Conservation (phyloP, 2,113 vertebrate genomes). For the Tachuris rubrigastra region DNA sequence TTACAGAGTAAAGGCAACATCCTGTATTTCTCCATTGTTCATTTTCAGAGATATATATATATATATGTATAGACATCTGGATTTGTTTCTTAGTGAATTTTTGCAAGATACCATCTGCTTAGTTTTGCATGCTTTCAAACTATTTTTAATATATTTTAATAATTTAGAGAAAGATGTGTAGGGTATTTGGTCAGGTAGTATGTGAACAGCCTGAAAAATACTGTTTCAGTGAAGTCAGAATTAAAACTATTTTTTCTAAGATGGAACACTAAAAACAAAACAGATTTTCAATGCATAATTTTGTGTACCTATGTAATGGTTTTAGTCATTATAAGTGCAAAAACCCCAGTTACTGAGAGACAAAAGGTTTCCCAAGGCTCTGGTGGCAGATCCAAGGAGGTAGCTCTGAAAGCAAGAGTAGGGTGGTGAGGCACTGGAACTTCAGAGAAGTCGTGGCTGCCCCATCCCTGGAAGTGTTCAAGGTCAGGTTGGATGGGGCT, state of each 20-base stretch:
- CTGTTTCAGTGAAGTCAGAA: not conserved
- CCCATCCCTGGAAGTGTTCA: not conserved
- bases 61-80: not conserved
- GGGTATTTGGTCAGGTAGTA: not conserved
- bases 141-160: too few relatives aligned
- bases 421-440: not conserved
- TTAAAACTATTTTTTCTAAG: not conserved
- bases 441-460: not conserved
- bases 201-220: not conserved
- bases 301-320: not conserved
- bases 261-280: not conserved
- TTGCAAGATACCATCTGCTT: too few relatives aligned
- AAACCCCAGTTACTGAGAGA: not conserved
- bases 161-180: too few relatives aligned
- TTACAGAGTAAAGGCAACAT: not conserved
- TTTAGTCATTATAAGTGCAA: not conserved
- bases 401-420: not conserved
- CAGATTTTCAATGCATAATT: not conserved
- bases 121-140: too few relatives aligned
- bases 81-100: not conserved
- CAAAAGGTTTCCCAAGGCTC: not conserved
- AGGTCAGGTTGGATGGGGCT: not conserved
- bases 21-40: not conserved
- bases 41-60: not conserved
- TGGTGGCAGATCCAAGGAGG: not conserved